Conservation (phyloP, 2,797 vertebrate species). For the Arctocebus calabarensis region DNA sequence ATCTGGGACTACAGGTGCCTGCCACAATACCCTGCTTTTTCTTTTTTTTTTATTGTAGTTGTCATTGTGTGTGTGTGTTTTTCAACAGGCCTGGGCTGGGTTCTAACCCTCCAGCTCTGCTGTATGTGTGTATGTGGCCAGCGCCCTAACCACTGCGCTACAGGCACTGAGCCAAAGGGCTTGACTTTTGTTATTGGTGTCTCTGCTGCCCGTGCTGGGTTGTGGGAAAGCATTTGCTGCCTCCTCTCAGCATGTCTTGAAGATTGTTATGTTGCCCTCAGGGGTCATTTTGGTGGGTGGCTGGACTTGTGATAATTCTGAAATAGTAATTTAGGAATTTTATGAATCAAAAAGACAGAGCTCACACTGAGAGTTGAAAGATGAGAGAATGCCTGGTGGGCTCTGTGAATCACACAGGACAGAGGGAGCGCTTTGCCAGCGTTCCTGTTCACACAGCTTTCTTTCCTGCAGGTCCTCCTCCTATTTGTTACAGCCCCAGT, state of each 20-base stretch:
- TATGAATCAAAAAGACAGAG: conserved; percentile 71
- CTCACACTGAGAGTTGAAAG: background rate
- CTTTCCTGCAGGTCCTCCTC: conserved; percentile 82
- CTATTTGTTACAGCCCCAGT: conserved; percentile 84
- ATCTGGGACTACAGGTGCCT: too few species aligned
- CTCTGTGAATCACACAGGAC: background rate
- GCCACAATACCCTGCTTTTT: too few species aligned
- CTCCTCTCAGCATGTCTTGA: background rate
- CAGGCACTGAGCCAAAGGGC: background rate
- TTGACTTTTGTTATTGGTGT: background rate
- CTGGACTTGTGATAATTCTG: conserved; percentile 27
- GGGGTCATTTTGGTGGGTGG: conserved; percentile 57
- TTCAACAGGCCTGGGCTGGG: too few species aligned
- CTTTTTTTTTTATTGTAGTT: too few species aligned
- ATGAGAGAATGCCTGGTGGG: background rate
- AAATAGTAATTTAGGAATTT: conserved; percentile 70
- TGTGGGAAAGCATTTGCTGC: background rate
- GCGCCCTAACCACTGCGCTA: too few species aligned
- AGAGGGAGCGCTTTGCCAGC: background rate
- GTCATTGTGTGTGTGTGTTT: too few species aligned
- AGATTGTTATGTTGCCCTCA: background rate
- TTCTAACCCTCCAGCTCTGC: too few species aligned
- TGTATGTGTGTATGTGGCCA: too few species aligned
- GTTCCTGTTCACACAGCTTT: background rate
- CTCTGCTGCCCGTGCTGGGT: background rate